Evolutionary conservation across 2,797 vertebrate species (phyloP).

Genomic region (Smutsia gigantea): DNA sequence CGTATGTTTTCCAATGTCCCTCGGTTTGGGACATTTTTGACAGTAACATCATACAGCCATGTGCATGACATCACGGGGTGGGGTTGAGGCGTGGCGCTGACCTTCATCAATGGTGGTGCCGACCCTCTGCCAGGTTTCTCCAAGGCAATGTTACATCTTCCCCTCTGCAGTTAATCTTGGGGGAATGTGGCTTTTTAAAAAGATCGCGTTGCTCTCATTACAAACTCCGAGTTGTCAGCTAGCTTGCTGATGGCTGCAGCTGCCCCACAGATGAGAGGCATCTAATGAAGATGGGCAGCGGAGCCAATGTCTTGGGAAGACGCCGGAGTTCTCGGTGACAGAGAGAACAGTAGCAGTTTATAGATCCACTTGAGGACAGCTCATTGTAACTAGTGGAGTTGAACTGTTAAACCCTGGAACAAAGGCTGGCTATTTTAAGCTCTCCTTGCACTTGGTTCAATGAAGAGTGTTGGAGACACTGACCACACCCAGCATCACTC

Average conservation of each 20-base stretch:
- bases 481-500: conserved; percentile 25
- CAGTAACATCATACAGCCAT: background rate
- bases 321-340: conserved; percentile 81
- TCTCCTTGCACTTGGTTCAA: conserved; percentile 71
- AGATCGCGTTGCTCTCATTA: background rate
- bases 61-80: background rate
- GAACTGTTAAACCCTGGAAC: conserved; percentile 72
- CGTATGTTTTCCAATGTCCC: background rate
- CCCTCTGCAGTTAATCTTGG: background rate
- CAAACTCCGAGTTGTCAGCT: conserved; percentile 58
- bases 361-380: conserved; percentile 85
- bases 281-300: conserved; percentile 79
- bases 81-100: background rate
- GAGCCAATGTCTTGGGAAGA: conserved; percentile 82
- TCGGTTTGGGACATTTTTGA: background rate
- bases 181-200: background rate
- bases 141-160: background rate
- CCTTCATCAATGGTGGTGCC: background rate
- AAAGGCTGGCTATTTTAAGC: conserved; percentile 79
- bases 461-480: conserved; percentile 47
- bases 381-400: conserved; percentile 81
- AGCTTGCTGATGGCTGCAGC: conserved; percentile 82
- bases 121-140: background rate
- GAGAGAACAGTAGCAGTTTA: conserved; percentile 84
- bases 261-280: conserved; percentile 82